Base-by-base conservation (phyloP, 1,140 invertebrate species). In the Elymnias hypermnestra region DNA sequence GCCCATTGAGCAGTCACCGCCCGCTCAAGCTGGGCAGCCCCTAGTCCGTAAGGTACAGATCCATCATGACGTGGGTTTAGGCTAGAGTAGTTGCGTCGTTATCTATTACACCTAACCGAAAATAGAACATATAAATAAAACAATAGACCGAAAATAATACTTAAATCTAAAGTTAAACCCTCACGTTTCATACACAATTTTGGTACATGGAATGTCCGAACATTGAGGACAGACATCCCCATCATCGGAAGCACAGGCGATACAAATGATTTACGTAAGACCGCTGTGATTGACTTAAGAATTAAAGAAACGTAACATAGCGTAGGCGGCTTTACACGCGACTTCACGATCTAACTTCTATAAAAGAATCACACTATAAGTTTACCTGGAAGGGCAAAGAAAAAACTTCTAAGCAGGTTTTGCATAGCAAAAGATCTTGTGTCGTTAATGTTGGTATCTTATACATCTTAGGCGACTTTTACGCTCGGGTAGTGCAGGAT, bases 1-100 rank as follows among this genome's bases (percentile, higher is more conserved):
- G 8, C 31, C 38, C 42, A 50, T 10, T 51, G 53, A 46, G 15
- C 42, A 47, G 47, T 46, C 46, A 56, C 42, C 49, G 48, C 48
- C 43, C 21, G 54, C 54, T 33, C 44, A 9, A 57, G 39, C 48
- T 48, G 54, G 54, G 54, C 44, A 57, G 44, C 48, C 48, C 48
- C 45, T 40, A 21, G 52, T 12, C 52, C 47, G 19, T 54, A 54
- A 48, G 52, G 45, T 55, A 49, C 46, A 40, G 36, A 23, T 45
- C 43, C 45, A 45, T 13, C 39, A 46, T 23, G 10, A 12, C 26
- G 10, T 29, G 10, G 26, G 4, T 9, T 29, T 6, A 29, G 10
- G 6, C 26, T 29, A 29, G 26, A 29, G 3, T 3, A 12, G 5
- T 12, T 4, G 12, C n/a, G 19, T 13, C 8, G 37, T 10, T 22